phyloP scores from a whole-genome alignment of 2,888 invertebrate genomes.

The Synanthedon tipuliformis region DNA sequence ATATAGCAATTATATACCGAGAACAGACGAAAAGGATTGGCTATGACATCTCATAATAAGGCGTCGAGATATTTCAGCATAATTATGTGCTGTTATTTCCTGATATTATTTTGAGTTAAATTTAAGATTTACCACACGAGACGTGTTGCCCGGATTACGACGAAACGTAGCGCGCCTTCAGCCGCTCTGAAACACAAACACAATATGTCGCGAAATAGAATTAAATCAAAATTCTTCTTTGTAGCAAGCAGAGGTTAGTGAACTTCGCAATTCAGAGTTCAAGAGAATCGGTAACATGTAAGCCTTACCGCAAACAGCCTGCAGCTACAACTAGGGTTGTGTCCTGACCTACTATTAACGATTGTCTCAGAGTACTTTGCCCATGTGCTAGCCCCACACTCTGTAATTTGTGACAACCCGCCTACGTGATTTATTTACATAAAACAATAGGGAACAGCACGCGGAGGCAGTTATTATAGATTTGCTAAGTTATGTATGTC shows the following conservation, averaged over 20 bases:
- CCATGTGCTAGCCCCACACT: constrained; percentile 38
- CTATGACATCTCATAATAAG: too few relatives aligned
- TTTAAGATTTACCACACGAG: too few relatives aligned
- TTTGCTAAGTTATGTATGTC: constrained; percentile 14
- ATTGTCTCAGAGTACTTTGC: constrained; percentile 48
- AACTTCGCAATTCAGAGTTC: neutral
- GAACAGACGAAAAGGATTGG: too few relatives aligned
- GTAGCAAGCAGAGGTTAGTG: neutral
- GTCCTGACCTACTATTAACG: constrained; percentile 52
- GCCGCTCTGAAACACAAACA: too few relatives aligned
- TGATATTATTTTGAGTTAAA: too few relatives aligned
- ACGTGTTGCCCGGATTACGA: too few relatives aligned
- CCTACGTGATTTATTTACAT: constrained; percentile 56
- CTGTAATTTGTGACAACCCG: constrained; percentile 55
- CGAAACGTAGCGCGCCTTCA: too few relatives aligned
- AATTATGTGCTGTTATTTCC: too few relatives aligned
- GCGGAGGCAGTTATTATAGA: constrained; percentile 37
- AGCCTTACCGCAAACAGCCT: constrained; percentile 20
- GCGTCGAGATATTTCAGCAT: too few relatives aligned
- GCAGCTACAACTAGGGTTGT: constrained; percentile 33
- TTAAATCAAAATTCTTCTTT: neutral
- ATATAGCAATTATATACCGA: too few relatives aligned
- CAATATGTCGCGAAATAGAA: too few relatives aligned
- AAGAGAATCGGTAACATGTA: neutral
- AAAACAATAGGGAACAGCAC: constrained; percentile 37